Evolutionary conservation across 30 jellyfish, hydroid and myxozoan genomes (phyloP).

Genomic region (Hydra vulgaris): DNA sequence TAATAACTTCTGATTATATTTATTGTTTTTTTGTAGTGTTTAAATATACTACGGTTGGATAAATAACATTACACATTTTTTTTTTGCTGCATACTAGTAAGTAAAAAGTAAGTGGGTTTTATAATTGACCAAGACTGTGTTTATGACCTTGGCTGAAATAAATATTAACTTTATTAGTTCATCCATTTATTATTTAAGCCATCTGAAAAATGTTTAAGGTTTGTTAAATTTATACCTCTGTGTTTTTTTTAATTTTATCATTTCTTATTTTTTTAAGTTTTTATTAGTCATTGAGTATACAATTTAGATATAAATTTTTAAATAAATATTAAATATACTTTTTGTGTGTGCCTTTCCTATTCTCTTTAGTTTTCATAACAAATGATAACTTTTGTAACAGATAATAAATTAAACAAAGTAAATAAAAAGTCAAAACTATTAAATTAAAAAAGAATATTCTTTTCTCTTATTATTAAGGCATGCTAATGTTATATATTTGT

Average conservation of each 20-base stretch:
- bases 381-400: too few relatives aligned
- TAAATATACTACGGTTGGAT: not conserved
- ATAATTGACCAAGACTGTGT: not conserved
- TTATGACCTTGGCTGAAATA: not conserved
- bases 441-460: too few relatives aligned
- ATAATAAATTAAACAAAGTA: too few relatives aligned
- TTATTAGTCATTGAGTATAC: not conserved
- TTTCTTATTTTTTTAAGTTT: not conserved
- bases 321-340: too few relatives aligned
- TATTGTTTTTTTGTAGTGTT: not conserved
- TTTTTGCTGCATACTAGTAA: not conserved
- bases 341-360: too few relatives aligned
- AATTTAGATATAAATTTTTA: too few relatives aligned
- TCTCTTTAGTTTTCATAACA: too few relatives aligned
- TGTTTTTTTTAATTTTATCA: not conserved
- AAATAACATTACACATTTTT: not conserved
- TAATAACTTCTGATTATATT: not conserved
- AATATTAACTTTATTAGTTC: not conserved
- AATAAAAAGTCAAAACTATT: too few relatives aligned
- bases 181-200: not conserved
- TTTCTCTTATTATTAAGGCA: too few relatives aligned
- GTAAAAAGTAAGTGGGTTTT: not conserved
- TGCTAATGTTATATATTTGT: too few relatives aligned
- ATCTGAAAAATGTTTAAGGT: not conserved
- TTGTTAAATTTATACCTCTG: not conserved